phyloP scores from a whole-genome alignment of 2,113 vertebrate species.

The Struthio camelus region DNA sequence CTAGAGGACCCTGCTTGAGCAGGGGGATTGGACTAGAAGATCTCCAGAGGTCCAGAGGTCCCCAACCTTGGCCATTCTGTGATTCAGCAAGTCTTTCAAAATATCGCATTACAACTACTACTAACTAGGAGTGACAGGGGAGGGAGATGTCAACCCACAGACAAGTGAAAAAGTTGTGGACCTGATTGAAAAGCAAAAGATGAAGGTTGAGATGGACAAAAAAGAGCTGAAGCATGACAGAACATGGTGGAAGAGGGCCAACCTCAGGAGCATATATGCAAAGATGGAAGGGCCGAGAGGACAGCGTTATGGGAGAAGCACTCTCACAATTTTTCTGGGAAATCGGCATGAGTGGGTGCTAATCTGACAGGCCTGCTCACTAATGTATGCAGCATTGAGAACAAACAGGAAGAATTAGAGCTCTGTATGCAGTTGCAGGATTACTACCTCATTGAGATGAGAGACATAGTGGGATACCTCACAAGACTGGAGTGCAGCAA shows the following conservation, averaged over 20 bases:
- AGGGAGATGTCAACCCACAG: background rate
- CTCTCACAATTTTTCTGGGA: background rate
- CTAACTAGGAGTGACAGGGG: background rate
- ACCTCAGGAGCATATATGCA: background rate
- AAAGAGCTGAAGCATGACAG: background rate
- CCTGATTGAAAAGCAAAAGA: background rate
- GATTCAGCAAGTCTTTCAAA: background rate
- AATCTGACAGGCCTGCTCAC: background rate
- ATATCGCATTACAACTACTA: background rate
- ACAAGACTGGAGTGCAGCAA: background rate
- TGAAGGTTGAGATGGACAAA: background rate
- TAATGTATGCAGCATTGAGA: background rate
- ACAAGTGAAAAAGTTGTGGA: background rate
- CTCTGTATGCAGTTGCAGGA: background rate
- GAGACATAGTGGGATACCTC: background rate
- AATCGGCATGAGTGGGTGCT: background rate
- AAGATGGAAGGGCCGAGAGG: background rate
- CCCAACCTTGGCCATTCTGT: no score
- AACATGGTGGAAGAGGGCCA: background rate
- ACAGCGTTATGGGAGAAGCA: background rate
- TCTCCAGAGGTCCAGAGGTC: no score
- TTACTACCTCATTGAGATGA: background rate
- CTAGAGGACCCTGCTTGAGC: no score
- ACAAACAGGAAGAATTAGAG: background rate
- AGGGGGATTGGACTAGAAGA: no score